Base-by-base conservation (phyloP, 1,140 invertebrate species). In the Ooceraea biroi region DNA sequence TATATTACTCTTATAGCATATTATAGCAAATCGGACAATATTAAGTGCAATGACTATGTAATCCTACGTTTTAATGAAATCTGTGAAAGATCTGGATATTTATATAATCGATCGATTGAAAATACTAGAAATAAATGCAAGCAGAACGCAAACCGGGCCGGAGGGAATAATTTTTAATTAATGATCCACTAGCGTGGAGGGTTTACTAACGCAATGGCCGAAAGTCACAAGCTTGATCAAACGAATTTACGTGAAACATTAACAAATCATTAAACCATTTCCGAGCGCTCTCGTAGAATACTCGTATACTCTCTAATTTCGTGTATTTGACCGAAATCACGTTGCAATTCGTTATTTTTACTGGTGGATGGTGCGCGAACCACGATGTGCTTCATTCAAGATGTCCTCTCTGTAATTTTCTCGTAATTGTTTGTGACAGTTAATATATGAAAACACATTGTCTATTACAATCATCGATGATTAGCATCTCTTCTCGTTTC, bases 181-280 rank as follows among this genome's bases (percentile, higher is more conserved):
- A 71, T 71, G 71, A 80, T 46, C 52, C 36, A 36, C 17, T 50
- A 30, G 52, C n/a, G 52, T 11, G n/a, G 27, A 68, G 25, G 27
- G 30, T 68, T 78, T 44, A 14, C 50, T 22, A 2, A n/a, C 14
- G 12, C 12, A 22, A 14, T 48, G 5, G 11, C 3, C 36, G 22
- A 69, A 80, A 65, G 71, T 80, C 52, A 71, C 50, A 60, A 5
- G 22, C 11, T 80, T 14, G 52, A 57, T 69, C 50, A 71, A 80
- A 80, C 65, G 25, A 71, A 71, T 80, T 80, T 80, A 55, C 22
- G 25, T 69, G 36, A 17, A 69, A 46, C 55, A 71, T 80, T 58
- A 80, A 80, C 50, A 25, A 71, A 71, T 80, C 76, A 73, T 82
- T 61, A 74, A 82, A 82, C 22, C 57, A 41, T 76, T 80, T 58